Evolutionary conservation across 2,888 invertebrate species (phyloP).

Genomic region (Mechanitis messenoides): DNA sequence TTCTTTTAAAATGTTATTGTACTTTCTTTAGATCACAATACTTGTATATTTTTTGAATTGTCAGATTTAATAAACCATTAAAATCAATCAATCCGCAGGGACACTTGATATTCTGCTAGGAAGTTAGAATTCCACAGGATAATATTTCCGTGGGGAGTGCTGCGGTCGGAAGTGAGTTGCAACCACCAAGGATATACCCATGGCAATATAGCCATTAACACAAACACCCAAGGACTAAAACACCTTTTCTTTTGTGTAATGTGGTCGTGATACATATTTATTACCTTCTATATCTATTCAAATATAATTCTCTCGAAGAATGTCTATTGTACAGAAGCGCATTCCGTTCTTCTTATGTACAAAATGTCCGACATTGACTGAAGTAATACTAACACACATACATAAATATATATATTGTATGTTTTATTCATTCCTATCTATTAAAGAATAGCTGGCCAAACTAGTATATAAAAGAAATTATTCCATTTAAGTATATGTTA

Average conservation of each 20-base stretch:
- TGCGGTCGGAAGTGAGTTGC: slow-evolving; percentile 25
- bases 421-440: too few species aligned
- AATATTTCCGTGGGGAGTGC: slow-evolving; percentile 18
- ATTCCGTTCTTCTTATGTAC: slow-evolving; percentile 18
- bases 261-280: slow-evolving; percentile 9
- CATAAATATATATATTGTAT: too few species aligned
- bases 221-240: background rate
- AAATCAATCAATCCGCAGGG: background rate
- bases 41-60: background rate
- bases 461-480: too few species aligned
- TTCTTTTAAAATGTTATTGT: too few species aligned
- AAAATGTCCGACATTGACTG: background rate
- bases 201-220: background rate
- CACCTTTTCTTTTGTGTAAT: background rate
- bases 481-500: too few species aligned
- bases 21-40: too few species aligned
- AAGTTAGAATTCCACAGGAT: slow-evolving; percentile 19
- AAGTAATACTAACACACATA: too few species aligned
- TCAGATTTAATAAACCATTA: background rate
- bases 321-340: slow-evolving; percentile 17
- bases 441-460: too few species aligned
- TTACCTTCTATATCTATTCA: slow-evolving; percentile 12
- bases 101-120: slow-evolving; percentile 20
- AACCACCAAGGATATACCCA: background rate
- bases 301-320: slow-evolving; percentile 14